Base-by-base conservation (phyloP, 2,797 vertebrate species). In the Sandelia bainsii region DNA sequence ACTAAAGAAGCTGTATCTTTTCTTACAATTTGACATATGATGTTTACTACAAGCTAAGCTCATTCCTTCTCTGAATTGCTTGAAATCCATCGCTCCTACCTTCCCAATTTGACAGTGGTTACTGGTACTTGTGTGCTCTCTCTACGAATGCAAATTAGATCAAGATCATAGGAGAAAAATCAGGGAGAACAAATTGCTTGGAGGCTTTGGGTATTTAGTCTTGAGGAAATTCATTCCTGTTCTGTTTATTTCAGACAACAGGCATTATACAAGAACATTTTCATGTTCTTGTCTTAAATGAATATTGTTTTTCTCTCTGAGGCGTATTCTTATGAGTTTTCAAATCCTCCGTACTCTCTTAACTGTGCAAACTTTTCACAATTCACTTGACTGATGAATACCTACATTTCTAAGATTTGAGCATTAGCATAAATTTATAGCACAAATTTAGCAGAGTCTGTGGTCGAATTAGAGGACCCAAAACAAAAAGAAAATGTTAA, bases 171-270 rank as follows among this genome's bases (percentile, higher is more conserved):
- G 32, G 32, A 25, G 23, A 42, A 40, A 42, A 6, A 29, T 6
- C 6, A 5, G 12, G n/a, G 20, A 16, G 34, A 25, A 44, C 14
- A 32, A 29, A 54, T 54, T 8, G n/a, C 14, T 48, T 13, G 11
- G 29, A 49, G 53, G 32, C 42, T 69, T 48, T 44, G 19, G 52
- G 6, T 39, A 50, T 39, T 66, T 16, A 46, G 11, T 52, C n/a
- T 51, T 7, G 5, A 46, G 22, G 32, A 48, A 27, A 63, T 54
- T 27, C 10, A 23, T 23, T 44, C 23, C 56, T 62, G 23, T 3
- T 22, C 9, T 68, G 63, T 32, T 75, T 50, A 20, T 62, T 69
- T 11, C 25, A 16, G 7, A 17, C n/a, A 19, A 17, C 42, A 14
- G 40, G 16, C 40, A 6, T 17, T 6, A 17, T 44, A 17, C 16